Evolutionary conservation across 2,888 invertebrate species (phyloP).

Genomic region (Myopa testacea): DNA sequence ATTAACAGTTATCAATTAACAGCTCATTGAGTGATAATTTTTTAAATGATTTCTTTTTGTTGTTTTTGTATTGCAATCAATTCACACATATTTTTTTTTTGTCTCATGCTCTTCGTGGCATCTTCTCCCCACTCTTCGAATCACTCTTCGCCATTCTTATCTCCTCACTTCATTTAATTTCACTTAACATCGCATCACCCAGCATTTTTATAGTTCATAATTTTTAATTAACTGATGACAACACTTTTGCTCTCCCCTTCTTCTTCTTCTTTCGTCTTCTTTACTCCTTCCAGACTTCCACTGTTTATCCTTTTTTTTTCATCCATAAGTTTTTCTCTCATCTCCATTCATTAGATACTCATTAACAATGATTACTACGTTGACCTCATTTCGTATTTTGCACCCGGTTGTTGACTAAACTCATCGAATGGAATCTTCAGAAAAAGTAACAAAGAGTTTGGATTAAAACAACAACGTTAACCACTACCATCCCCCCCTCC

Average conservation of each 20-base stretch:
- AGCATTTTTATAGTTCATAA: neutral
- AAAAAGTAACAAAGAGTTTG: neutral
- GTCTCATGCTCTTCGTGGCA: too few species aligned
- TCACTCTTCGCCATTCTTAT: neutral
- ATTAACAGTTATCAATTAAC: too few species aligned
- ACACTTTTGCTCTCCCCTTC: neutral
- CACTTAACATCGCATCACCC: too few species aligned
- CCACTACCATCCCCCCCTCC: neutral
- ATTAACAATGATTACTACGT: constrained; percentile 27
- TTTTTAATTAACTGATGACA: neutral
- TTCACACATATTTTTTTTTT: too few species aligned
- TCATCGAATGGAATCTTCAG: neutral
- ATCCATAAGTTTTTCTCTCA: neutral
- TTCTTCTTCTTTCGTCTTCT: neutral
- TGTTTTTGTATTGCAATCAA: too few species aligned
- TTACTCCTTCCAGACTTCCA: neutral
- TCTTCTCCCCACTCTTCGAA: too few species aligned
- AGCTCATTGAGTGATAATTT: too few species aligned
- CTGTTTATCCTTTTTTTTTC: neutral
- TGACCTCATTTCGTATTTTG: neutral
- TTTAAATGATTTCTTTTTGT: too few species aligned
- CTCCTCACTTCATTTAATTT: neutral
- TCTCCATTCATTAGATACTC: constrained; percentile 27
- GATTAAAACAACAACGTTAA: too few species aligned
- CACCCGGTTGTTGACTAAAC: neutral